Evolutionary conservation across 1,140 invertebrate genomes (phyloP).

Genomic region (Leptopilina clavipes): DNA sequence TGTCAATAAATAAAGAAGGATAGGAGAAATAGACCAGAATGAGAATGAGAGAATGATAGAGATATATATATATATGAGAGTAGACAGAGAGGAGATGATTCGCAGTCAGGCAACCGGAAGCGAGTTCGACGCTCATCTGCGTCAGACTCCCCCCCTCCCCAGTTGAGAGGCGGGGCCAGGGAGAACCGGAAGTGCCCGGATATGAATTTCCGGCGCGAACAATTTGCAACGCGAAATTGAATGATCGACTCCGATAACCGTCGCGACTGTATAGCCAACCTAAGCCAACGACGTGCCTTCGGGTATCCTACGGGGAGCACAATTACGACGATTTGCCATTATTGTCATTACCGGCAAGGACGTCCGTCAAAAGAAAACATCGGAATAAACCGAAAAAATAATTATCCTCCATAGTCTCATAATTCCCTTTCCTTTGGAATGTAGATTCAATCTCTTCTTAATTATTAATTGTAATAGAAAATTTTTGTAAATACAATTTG

Average conservation of each 20-base stretch:
- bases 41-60: conserved; percentile 10
- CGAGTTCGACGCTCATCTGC: conserved; percentile 67
- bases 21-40: neutral
- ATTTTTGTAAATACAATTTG: too few relatives aligned
- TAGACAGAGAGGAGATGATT: conserved; percentile 35
- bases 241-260: conserved; percentile 73
- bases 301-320: conserved; percentile 45
- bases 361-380: conserved; percentile 37
- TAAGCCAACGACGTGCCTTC: conserved; percentile 53
- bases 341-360: conserved; percentile 56
- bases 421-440: too few relatives aligned
- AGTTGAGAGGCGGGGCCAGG: conserved; percentile 50
- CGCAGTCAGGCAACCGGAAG: conserved; percentile 59
- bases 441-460: too few relatives aligned
- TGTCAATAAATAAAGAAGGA: conserved; percentile 10
- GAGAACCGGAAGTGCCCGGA: conserved; percentile 73
- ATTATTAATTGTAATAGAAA: too few relatives aligned
- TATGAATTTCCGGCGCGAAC: conserved; percentile 75
- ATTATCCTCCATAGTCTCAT: neutral
- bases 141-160: conserved; percentile 46
- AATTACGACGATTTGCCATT: conserved; percentile 51
- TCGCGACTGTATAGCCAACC: conserved; percentile 49
- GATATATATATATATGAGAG: neutral
- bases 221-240: conserved; percentile 74
- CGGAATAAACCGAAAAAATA: neutral